These are phyloP conservation scores for Rhinolophus ferrumequinum DNA, from an alignment of 2,113 vertebrate genomes.

Conservation along the genomic window DNA sequence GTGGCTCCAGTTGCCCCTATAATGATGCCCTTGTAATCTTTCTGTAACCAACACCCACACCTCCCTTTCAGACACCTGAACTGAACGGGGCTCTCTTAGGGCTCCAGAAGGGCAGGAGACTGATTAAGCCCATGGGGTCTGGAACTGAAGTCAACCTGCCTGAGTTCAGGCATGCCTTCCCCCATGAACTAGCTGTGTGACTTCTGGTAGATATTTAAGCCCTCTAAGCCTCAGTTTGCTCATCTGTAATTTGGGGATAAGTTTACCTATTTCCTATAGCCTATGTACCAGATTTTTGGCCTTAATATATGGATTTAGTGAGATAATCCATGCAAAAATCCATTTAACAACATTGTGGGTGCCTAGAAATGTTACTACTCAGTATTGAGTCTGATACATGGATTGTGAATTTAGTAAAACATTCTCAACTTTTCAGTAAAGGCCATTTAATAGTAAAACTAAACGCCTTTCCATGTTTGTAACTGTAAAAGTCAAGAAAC, in stretches of 20 bases:
- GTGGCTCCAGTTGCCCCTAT: background rate
- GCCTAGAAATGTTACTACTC: background rate
- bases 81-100: background rate
- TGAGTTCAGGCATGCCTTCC: background rate
- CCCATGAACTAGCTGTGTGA: background rate
- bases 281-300: background rate
- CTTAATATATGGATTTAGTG: background rate
- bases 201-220: background rate
- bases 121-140: background rate
- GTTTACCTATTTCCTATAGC: background rate
- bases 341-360: background rate
- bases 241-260: background rate
- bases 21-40: background rate
- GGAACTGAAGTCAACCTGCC: background rate
- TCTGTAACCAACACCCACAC: background rate
- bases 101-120: background rate
- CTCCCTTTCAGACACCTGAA: background rate
- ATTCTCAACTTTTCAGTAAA: background rate
- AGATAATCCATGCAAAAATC: background rate
- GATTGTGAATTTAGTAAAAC: background rate
- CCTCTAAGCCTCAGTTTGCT: background rate
- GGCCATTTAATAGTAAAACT: background rate
- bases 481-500: background rate
- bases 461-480: background rate
- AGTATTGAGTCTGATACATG: background rate